Evolutionary conservation across 2,888 invertebrate species (phyloP).

Genomic region (Phasia obesa): DNA sequence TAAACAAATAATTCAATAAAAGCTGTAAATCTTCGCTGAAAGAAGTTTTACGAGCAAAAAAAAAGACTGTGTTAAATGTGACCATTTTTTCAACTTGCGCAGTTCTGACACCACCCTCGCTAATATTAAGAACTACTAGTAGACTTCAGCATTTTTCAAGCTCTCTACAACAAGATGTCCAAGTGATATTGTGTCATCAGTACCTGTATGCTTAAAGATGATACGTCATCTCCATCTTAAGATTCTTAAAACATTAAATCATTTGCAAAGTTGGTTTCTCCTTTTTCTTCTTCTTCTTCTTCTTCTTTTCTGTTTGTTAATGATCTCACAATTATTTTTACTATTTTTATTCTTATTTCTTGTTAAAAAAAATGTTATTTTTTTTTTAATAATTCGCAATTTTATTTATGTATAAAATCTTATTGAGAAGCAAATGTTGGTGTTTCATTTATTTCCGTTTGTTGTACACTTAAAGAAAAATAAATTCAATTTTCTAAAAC

Average conservation of each 20-base stretch:
- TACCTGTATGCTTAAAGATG: slow-evolving; percentile 16
- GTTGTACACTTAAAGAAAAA: slow-evolving; percentile 18
- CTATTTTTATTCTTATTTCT: slow-evolving; percentile 35
- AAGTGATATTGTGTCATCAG: slow-evolving; percentile 39
- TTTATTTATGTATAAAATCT: slow-evolving; percentile 26
- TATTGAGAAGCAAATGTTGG: background rate
- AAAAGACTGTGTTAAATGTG: too few relatives aligned
- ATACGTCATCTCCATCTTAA: slow-evolving; percentile 46
- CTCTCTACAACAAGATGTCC: background rate
- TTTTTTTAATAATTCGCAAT: slow-evolving; percentile 54
- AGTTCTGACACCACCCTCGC: background rate
- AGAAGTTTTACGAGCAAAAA: too few relatives aligned
- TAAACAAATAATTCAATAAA: too few relatives aligned
- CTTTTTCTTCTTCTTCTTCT: slow-evolving; percentile 1
- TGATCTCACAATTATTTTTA: slow-evolving; percentile 75
- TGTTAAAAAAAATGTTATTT: slow-evolving; percentile 34
- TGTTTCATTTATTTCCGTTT: slow-evolving; percentile 36
- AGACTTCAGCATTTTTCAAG: background rate
- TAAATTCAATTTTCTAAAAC: too few relatives aligned
- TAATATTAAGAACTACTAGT: background rate
- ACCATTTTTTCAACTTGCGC: background rate
- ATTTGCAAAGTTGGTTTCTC: slow-evolving; percentile 42
- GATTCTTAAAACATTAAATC: slow-evolving; percentile 60
- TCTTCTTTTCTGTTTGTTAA: slow-evolving; percentile 51
- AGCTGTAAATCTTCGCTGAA: too few relatives aligned